Base-by-base conservation (phyloP, 2,888 invertebrate genomes). In the Tetrapedia diversipes region DNA sequence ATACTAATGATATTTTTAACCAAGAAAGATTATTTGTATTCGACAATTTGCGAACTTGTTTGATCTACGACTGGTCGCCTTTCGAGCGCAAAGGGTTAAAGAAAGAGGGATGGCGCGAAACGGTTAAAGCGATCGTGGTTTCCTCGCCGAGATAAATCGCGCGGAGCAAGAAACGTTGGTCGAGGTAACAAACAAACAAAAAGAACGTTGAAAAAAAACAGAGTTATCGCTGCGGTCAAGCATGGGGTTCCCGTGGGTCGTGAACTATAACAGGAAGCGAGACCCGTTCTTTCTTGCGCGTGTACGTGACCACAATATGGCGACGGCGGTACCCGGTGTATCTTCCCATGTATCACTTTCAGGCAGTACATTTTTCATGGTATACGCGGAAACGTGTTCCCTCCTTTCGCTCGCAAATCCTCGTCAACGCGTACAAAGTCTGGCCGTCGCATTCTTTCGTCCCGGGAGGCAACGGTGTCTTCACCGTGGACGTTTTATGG, bases 161-260 rank as follows among this genome's bases (percentile, higher is more conserved):
- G n/a, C n/a, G n/a, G n/a, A n/a, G n/a, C n/a, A n/a, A n/a, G n/a
- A n/a, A n/a, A n/a, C n/a, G n/a, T n/a, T n/a, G 37, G 45, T 49
- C 34, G 32, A 60, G 59, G 76, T 45, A 74, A 74, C 59, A n/a
- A n/a, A n/a, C n/a, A n/a, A n/a, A n/a, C n/a, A n/a, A n/a, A n/a
- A n/a, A n/a, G n/a, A n/a, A n/a, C 77, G 73, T 82, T 72, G 34
- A 39, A 45, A 63, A 67, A 79, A 82, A 82, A n/a, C n/a, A n/a
- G n/a, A n/a, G n/a, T 82, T 79, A 82, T 67, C 77, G 60, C 56
- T 69, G 34, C 69, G 68, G 77, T 70, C 60, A 43, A 69, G 72
- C 53, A 76, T 68, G 45, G 45, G 51, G 54, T 49, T 65, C 60
- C 63, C 37, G 66, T 49, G 45, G 47, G 53, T 29, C 53, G 45